These are phyloP conservation scores for Temnothorax ravouxi DNA, from an alignment of 2,888 invertebrate genomes.

Conservation along the genomic window DNA sequence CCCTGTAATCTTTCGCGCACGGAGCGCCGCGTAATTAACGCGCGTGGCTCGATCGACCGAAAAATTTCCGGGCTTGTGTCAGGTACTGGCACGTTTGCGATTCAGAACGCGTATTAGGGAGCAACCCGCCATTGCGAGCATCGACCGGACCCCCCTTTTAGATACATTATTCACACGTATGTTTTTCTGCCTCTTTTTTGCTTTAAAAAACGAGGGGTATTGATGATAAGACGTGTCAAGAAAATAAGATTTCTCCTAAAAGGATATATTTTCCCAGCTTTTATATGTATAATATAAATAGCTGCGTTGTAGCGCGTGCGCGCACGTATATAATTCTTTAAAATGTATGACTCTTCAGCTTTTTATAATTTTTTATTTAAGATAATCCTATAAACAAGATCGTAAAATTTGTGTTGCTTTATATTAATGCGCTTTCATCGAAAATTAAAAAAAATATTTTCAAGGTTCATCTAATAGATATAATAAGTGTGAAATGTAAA, in stretches of 20 bases:
- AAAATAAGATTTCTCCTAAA: background rate
- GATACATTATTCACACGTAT: slow-evolving; percentile 36
- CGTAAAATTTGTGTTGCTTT: background rate
- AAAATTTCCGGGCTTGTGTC: slow-evolving; percentile 57
- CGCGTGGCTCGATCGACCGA: slow-evolving; percentile 61
- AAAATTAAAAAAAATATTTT: background rate
- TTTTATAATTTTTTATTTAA: background rate
- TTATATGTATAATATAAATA: background rate
- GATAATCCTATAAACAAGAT: background rate
- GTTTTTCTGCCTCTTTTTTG: background rate
- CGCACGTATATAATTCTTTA: background rate
- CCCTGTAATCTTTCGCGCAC: slow-evolving; percentile 58
- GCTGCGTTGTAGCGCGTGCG: background rate
- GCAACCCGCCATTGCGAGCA: slow-evolving; percentile 12
- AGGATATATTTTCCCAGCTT: background rate
- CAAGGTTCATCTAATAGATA: background rate
- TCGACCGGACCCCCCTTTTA: slow-evolving; percentile 17
- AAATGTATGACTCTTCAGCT: background rate
- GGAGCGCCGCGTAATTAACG: slow-evolving; percentile 63
- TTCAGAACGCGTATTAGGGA: slow-evolving; percentile 28
- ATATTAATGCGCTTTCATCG: background rate
- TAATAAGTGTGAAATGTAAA: background rate
- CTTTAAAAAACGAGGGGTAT: background rate
- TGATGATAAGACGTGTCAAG: slow-evolving; percentile 9
- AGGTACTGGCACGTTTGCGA: slow-evolving; percentile 22